These are phyloP conservation scores for Creontiades dilutus DNA, from an alignment of 2,888 invertebrate species.

Conservation along the genomic window DNA sequence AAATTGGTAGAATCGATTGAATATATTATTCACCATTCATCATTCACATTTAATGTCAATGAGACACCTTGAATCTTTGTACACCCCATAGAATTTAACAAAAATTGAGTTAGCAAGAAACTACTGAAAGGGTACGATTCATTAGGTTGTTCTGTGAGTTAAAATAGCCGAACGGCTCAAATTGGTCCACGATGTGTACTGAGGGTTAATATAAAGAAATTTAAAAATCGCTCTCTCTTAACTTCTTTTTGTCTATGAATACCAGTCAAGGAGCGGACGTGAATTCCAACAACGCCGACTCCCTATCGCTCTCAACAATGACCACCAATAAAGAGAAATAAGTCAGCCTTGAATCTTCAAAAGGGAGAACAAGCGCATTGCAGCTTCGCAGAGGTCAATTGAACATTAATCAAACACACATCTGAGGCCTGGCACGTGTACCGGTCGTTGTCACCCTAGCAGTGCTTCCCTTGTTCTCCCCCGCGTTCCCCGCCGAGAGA, in stretches of 20 bases:
- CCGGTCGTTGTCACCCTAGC: background rate
- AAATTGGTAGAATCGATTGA: no score
- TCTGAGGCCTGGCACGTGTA: slow-evolving; percentile 28
- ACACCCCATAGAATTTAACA: no score
- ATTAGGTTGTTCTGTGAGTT: no score
- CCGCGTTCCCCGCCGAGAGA: background rate
- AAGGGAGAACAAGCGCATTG: background rate
- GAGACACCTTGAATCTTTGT: no score
- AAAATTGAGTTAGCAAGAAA: no score
- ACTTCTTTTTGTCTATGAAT: background rate
- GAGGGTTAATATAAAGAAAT: no score
- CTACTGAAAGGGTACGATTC: no score
- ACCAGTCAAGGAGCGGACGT: background rate
- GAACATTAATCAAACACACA: slow-evolving; percentile 36
- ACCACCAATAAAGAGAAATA: background rate
- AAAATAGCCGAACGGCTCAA: no score
- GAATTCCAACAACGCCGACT: background rate
- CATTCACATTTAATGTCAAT: no score
- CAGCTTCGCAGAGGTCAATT: background rate
- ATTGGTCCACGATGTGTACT: no score
- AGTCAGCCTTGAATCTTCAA: background rate
- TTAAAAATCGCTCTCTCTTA: no score
- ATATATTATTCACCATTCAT: no score
- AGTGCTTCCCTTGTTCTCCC: background rate
- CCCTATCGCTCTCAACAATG: background rate